Conservation (phyloP, 2,113 vertebrate species). For the Hypanus sabinus region DNA sequence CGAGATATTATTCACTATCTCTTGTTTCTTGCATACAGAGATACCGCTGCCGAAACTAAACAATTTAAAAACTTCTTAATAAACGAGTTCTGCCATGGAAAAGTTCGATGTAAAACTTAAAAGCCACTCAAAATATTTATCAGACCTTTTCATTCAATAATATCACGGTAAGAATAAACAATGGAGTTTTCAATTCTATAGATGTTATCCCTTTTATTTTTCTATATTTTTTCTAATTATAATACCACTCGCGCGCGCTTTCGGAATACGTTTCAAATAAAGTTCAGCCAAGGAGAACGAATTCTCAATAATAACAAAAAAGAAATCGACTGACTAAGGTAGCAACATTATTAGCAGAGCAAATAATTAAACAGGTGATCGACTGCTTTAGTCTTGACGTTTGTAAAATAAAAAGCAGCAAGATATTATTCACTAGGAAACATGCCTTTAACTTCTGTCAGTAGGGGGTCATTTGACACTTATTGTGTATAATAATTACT, state of each 20-base stretch:
- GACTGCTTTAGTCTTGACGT: conserved; percentile 37
- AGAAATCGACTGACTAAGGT: background rate
- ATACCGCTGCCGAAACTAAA: background rate
- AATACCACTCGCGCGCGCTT: background rate
- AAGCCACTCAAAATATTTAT: background rate
- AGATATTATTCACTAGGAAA: conserved; percentile 62
- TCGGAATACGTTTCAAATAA: background rate
- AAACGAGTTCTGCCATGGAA: background rate
- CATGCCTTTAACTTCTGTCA: conserved; percentile 72
- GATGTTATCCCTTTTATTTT: background rate
- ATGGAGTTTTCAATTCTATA: background rate
- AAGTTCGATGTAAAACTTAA: background rate
- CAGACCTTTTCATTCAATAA: background rate
- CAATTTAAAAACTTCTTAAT: background rate
- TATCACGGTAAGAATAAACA: background rate
- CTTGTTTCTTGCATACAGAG: no score
- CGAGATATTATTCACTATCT: background rate
- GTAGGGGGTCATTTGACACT: conserved; percentile 66
- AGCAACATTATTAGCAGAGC: background rate
- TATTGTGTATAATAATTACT: conserved; percentile 79
- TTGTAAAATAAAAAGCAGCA: conserved; percentile 45
- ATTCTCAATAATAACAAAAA: background rate
- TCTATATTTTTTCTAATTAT: background rate
- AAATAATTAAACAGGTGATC: conserved; percentile 13
- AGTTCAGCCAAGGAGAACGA: no score